These are phyloP conservation scores for Drosophila mayri DNA, from an alignment of 1,140 invertebrate species.

Conservation along the genomic window DNA sequence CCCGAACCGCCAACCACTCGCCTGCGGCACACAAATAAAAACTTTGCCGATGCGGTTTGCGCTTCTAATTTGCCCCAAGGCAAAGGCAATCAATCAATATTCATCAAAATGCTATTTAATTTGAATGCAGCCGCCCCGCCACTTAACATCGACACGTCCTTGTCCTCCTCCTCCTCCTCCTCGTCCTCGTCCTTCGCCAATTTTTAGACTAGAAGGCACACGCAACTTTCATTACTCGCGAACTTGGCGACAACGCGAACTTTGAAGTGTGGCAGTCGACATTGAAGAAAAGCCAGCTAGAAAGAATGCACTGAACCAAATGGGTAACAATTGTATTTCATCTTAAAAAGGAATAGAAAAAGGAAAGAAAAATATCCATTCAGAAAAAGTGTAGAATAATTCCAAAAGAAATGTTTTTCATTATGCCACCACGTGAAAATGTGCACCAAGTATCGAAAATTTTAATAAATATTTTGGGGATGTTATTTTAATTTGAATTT, in stretches of 20 bases:
- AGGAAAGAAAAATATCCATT: fast-evolving
- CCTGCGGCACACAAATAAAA: slow-evolving; percentile 42
- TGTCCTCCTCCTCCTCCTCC: slow-evolving; percentile 8
- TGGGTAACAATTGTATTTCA: neutral
- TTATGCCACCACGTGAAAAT: too few relatives aligned
- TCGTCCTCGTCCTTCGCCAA: neutral
- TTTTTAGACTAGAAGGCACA: slow-evolving; percentile 18
- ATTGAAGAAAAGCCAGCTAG: slow-evolving; percentile 3
- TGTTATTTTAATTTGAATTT: neutral
- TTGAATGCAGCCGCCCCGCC: slow-evolving; percentile 64
- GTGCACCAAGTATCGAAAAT: neutral
- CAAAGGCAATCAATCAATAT: slow-evolving; percentile 79
- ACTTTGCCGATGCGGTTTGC: slow-evolving; percentile 69
- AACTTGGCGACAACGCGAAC: slow-evolving; percentile 69
- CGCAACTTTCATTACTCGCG: slow-evolving; percentile 58
- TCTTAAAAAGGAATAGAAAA: too few relatives aligned
- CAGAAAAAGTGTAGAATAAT: too few relatives aligned
- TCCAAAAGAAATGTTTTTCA: too few relatives aligned
- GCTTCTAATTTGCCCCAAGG: slow-evolving; percentile 77
- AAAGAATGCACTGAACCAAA: slow-evolving; percentile 2
- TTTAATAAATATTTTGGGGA: neutral
- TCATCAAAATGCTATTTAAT: slow-evolving; percentile 79
- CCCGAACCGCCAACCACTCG: neutral
- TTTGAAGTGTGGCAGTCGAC: slow-evolving; percentile 62
- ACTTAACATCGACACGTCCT: slow-evolving; percentile 42